Base-by-base conservation (phyloP, 2,113 vertebrate species). In the Bubo bubo region DNA sequence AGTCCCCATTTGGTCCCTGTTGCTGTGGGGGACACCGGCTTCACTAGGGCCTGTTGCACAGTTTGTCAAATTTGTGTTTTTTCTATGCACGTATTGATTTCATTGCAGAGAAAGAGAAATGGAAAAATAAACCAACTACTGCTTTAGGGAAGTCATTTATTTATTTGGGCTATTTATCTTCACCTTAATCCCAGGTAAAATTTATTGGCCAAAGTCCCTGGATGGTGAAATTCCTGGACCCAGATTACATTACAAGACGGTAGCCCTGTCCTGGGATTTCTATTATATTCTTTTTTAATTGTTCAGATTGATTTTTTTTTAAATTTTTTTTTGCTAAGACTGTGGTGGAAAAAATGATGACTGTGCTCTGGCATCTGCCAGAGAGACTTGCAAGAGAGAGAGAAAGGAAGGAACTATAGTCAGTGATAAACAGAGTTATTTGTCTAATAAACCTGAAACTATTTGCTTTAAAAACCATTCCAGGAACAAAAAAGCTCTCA, bases 111-210 rank as follows among this genome's bases (percentile, higher is more conserved):
- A 18, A 79, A 96, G 62, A 77, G 28, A 95, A 88, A 96, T 67
- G 89, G 91, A 91, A 59, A 87, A 87, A 32, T 84, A 94, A 96
- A 92, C 45, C 10, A 7, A 32, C 19, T 66, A 53, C 50, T 16
- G 22, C 56, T 93, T 79, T 85, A 72, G 41, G 79, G 32, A 68
- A 88, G 39, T 19, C 0, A 5, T 84, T 34, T 72, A 82, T 95
- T 90, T 86, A 55, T 91, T 79, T 45, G 50, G 79, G 88, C 83
- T 87, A 58, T 97, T 97, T 96, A 85, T 88, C 93, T 95, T 75
- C 39, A 68, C 49, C 82, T 88, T 92, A 95, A 91, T 82, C 43
- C 71, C 24, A 96, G 92, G 91, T 88, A 96, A 94, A 94, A 64
- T 56, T 60, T 58, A 50, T 43, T 82, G 62, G 28, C 13, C 4